phyloP scores from a whole-genome alignment of 2,888 invertebrate genomes.

The Bruchidius siliquastri region DNA sequence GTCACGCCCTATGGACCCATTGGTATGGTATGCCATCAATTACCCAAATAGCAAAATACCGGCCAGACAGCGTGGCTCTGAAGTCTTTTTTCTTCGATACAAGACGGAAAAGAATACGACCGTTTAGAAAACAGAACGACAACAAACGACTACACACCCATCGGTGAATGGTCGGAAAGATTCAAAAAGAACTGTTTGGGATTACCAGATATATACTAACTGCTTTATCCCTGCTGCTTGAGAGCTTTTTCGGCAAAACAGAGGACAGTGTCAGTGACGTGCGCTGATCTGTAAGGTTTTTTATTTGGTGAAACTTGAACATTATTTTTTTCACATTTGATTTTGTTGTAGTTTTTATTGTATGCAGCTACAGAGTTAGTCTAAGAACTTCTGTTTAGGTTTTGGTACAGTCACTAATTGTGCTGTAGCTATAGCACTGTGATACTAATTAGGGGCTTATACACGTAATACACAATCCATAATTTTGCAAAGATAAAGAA shows the following conservation, averaged over 20 bases:
- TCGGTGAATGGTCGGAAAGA: not conserved
- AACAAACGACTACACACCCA: not conserved
- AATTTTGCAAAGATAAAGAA: too few relatives aligned
- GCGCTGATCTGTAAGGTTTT: not conserved
- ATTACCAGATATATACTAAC: not conserved
- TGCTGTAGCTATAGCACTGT: too few relatives aligned
- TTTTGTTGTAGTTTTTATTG: too few relatives aligned
- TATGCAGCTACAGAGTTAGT: too few relatives aligned
- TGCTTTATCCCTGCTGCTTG: not conserved
- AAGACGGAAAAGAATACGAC: not conserved
- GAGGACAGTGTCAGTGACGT: not conserved
- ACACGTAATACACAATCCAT: too few relatives aligned
- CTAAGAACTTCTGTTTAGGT: too few relatives aligned
- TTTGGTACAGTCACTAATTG: too few relatives aligned
- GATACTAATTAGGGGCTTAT: too few relatives aligned
- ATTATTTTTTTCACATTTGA: too few relatives aligned
- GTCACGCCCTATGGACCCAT: not conserved
- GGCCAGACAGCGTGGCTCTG: not conserved
- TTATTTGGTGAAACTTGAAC: too few relatives aligned
- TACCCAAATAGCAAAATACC: not conserved
- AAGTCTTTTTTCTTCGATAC: not conserved
- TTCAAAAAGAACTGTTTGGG: not conserved
- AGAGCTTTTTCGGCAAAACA: not conserved
- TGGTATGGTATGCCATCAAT: not conserved
- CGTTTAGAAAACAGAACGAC: not conserved